These are phyloP conservation scores for Cairina moschata DNA, from an alignment of 2,113 vertebrate genomes.

Conservation along the genomic window DNA sequence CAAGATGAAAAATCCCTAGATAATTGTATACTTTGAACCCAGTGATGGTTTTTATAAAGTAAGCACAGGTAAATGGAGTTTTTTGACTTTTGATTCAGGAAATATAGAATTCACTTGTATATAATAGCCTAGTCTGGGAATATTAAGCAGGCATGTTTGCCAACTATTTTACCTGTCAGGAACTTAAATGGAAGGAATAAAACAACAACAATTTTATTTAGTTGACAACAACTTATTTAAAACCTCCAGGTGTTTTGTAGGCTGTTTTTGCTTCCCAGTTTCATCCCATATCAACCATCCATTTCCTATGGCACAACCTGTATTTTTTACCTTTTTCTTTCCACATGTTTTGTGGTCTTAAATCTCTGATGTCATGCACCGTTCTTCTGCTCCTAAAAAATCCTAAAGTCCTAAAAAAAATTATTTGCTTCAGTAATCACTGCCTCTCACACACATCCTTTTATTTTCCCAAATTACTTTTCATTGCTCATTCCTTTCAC, in stretches of 20 bases:
- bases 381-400: background rate
- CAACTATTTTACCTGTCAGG: background rate
- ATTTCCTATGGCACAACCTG: background rate
- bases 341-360: background rate
- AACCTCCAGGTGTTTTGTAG: background rate
- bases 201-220: background rate
- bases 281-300: background rate
- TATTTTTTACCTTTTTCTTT: background rate
- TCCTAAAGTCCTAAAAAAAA: too few relatives aligned
- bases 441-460: background rate
- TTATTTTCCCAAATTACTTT: background rate
- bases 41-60: background rate
- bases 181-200: background rate
- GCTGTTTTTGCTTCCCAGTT: background rate
- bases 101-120: background rate
- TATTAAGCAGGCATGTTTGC: background rate
- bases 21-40: background rate
- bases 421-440: constrained; percentile 5
- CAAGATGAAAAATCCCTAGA: background rate
- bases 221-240: background rate
- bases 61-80: background rate
- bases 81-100: background rate
- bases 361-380: background rate
- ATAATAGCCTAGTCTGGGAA: background rate
- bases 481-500: background rate